A percentile compares a stretch with the other conserved stretches of the same genome.
These are phyloP conservation scores for Acleris sparsana DNA, from an alignment of 2,888 invertebrate species.

Conservation along the genomic window DNA sequence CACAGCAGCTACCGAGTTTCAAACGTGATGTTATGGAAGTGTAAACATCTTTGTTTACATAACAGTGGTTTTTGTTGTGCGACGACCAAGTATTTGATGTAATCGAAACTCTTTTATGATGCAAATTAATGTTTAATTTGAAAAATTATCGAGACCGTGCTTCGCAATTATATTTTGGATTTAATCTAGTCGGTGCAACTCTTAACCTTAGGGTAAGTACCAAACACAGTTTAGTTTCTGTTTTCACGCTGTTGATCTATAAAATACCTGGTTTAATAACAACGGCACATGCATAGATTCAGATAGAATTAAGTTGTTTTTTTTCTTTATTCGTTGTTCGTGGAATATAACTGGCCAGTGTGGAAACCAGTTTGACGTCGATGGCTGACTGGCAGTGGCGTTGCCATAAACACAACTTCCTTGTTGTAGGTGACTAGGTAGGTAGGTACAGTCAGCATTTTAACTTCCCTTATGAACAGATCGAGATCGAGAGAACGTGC, in stretches of 20 bases:
- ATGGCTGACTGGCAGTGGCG: conserved; percentile 24
- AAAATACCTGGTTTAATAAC: conserved; percentile 25
- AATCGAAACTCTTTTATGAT: conserved; percentile 14
- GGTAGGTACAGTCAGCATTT: too few relatives aligned
- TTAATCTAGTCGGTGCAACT: conserved; percentile 17
- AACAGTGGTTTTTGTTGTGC: conserved; percentile 37
- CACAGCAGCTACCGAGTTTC: conserved; percentile 28
- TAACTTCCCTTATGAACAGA: too few relatives aligned
- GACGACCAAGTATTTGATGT: conserved; percentile 10
- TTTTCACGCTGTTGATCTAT: conserved; percentile 12
- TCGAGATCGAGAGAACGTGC: too few relatives aligned
- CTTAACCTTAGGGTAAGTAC: conserved; percentile 25
- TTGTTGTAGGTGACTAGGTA: conserved; percentile 40
- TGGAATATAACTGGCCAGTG: conserved; percentile 19
- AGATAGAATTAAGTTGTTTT: not conserved
- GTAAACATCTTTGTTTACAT: conserved; percentile 40
- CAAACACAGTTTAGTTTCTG: conserved; percentile 1
- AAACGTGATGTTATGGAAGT: conserved; percentile 25
- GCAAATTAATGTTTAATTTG: conserved; percentile 13
- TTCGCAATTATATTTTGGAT: conserved; percentile 19
- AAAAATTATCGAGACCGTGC: conserved; percentile 16
- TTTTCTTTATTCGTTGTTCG: conserved; percentile 9
- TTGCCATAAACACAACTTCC: conserved; percentile 47
- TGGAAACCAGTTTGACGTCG: conserved; percentile 38
- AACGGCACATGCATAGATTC: conserved; percentile 17